phyloP scores from a whole-genome alignment of 2,797 vertebrate genomes.

The Odontamblyopus rebecca region DNA sequence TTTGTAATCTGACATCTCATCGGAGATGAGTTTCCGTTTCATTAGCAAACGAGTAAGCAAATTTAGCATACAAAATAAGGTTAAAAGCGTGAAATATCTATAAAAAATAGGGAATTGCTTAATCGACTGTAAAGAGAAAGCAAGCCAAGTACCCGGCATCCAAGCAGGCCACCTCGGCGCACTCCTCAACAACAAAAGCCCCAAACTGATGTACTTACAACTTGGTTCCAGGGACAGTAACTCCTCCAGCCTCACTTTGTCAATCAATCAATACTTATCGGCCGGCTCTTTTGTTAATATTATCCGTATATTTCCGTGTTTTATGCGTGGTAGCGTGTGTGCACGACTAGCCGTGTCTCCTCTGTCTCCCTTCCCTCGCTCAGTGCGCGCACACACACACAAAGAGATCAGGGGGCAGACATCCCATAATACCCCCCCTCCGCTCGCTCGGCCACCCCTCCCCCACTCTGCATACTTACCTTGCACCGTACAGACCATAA shows the following conservation, averaged over 20 bases:
- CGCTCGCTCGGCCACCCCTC: conserved; percentile 67
- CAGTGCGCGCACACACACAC: conserved; percentile 82
- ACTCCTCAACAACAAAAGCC: conserved; percentile 39
- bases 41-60: conserved; percentile 65
- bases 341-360: conserved; percentile 59
- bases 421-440: conserved; percentile 85
- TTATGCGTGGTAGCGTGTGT: conserved; percentile 60
- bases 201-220: conserved; percentile 69
- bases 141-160: conserved; percentile 16
- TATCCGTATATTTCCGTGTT: conserved; percentile 61
- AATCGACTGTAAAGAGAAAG: background rate
- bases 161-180: conserved; percentile 12
- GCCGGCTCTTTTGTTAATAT: conserved; percentile 32
- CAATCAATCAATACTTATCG: conserved; percentile 43
- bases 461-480: conserved; percentile 88
- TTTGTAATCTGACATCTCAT: conserved; percentile 53
- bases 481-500: conserved; percentile 92
- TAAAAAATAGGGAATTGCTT: background rate
- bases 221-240: conserved; percentile 55
- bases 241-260: conserved; percentile 62
- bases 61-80: conserved; percentile 21
- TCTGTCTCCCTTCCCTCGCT: conserved; percentile 69
- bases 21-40: conserved; percentile 21
- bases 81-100: background rate
- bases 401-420: conserved; percentile 88